Base-by-base conservation (phyloP, 2,888 invertebrate genomes). In the Dexiosoma caninum region DNA sequence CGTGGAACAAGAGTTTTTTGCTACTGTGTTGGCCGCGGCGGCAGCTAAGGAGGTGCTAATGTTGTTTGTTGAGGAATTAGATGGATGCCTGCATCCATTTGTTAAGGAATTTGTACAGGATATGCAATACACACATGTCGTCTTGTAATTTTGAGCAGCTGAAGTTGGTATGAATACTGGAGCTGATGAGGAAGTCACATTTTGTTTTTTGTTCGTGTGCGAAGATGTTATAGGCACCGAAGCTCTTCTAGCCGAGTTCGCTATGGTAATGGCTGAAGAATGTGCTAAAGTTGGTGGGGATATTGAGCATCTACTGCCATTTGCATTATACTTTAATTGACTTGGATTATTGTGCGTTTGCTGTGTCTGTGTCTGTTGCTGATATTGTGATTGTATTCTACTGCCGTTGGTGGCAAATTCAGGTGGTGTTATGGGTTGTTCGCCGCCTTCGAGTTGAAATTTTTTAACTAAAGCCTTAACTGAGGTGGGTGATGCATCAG, bases 401-500 rank as follows among this genome's bases (percentile, higher is more conserved):
- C 78, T 82, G 59, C 83, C 80, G 19, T 83, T 83, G 60, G 72
- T 70, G 70, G 62, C 81, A 66, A 83, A 82, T 78, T 81, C 66
- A 40, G 81, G 75, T 74, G 83, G 75, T 74, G 78, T 62, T 19
- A 79, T 27, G 30, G 78, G 70, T 69, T 79, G 76, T 74, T 82
- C 78, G 66, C 78, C 79, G 21, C 83, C 85, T 81, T 90, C 89
- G 71, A 90, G 83, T 83, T 90, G 90, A 82, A 90, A 90, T 83
- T 90, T 90, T 82, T 90, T 90, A 7, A 90, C 90, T 81, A 90
- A 84, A 16, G 89, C 90, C 84, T 90, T 90, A 2, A 90, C 90
- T 75, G 89, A 89, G 53, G 89, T 89, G 46, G 90, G 87, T 62
- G 93, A 91, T 86, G 92, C 91, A 86, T 92, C 92, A 78, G 92